Evolutionary conservation across 2,797 vertebrate genomes (phyloP).

Genomic region (Carapus acus): DNA sequence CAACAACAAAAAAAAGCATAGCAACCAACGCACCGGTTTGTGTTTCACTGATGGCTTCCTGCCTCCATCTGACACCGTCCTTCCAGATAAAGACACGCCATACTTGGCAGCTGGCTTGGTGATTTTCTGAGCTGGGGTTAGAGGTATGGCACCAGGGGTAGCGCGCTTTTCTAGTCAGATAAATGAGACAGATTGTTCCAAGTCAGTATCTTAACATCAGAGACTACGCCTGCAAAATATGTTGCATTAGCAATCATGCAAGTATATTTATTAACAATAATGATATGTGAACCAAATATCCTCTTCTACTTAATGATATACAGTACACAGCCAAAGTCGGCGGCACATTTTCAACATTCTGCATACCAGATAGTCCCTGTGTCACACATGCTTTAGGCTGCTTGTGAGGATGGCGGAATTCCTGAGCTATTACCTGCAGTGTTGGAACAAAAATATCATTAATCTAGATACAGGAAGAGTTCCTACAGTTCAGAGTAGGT

Average conservation of each 20-base stretch:
- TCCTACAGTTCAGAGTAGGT: background rate
- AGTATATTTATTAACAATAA: too few relatives aligned
- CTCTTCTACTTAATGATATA: too few relatives aligned
- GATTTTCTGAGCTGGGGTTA: conserved; percentile 83
- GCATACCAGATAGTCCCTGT: conserved; percentile 72
- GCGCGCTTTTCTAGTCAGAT: conserved; percentile 77
- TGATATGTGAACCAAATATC: too few relatives aligned
- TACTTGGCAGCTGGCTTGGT: conserved; percentile 97
- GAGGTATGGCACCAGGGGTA: conserved; percentile 71
- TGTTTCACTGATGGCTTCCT: conserved; percentile 76
- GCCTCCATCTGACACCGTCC: conserved; percentile 73
- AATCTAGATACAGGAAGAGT: background rate
- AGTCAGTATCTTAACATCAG: too few relatives aligned
- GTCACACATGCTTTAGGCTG: conserved; percentile 70
- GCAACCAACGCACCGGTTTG: conserved; percentile 74
- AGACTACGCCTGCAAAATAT: too few relatives aligned
- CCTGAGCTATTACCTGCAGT: conserved; percentile 90
- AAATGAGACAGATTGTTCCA: too few relatives aligned
- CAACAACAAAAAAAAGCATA: background rate
- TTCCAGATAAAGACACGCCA: conserved; percentile 89
- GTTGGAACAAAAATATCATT: conserved; percentile 8
- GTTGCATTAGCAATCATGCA: too few relatives aligned
- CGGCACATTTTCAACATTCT: background rate
- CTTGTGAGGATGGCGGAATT: conserved; percentile 84
- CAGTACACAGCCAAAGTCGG: too few relatives aligned